phyloP scores from a whole-genome alignment of 1,140 invertebrate genomes.

The Ladona fulva region DNA sequence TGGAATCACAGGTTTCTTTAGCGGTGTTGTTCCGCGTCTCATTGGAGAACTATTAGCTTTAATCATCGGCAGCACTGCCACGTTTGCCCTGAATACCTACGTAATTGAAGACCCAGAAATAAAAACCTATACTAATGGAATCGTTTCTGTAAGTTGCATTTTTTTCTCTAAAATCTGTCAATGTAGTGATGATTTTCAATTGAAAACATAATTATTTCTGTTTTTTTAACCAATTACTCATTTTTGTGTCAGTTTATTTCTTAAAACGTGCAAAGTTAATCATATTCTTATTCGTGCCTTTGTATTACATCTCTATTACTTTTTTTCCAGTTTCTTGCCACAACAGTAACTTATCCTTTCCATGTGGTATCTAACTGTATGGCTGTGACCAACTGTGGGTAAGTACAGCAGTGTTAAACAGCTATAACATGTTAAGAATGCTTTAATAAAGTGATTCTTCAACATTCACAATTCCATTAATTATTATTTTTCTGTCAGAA shows the following conservation, averaged over 20 bases:
- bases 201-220: too few relatives aligned
- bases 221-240: too few relatives aligned
- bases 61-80: slow-evolving; percentile 57
- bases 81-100: slow-evolving; percentile 70
- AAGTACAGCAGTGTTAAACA: slow-evolving; percentile 28
- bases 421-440: slow-evolving; percentile 12
- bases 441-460: too few relatives aligned
- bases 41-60: slow-evolving; percentile 67
- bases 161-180: slow-evolving; percentile 13
- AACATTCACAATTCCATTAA: too few relatives aligned
- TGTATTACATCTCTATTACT: too few relatives aligned
- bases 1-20: slow-evolving; percentile 75
- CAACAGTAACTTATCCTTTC: slow-evolving; percentile 74
- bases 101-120: slow-evolving; percentile 64
- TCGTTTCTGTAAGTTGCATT: slow-evolving; percentile 42
- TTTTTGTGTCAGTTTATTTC: too few relatives aligned
- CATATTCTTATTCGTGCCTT: too few relatives aligned
- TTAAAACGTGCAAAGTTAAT: too few relatives aligned
- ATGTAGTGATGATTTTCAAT: too few relatives aligned
- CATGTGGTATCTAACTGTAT: slow-evolving; percentile 81
- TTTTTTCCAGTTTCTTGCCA: slow-evolving; percentile 56
- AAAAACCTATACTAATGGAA: slow-evolving; percentile 48
- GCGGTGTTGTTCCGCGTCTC: slow-evolving; percentile 70
- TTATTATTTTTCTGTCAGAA: too few relatives aligned
- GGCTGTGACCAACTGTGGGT: slow-evolving; percentile 67